Base-by-base conservation (phyloP, 2,113 vertebrate species). In the Turdus rufiventris region DNA sequence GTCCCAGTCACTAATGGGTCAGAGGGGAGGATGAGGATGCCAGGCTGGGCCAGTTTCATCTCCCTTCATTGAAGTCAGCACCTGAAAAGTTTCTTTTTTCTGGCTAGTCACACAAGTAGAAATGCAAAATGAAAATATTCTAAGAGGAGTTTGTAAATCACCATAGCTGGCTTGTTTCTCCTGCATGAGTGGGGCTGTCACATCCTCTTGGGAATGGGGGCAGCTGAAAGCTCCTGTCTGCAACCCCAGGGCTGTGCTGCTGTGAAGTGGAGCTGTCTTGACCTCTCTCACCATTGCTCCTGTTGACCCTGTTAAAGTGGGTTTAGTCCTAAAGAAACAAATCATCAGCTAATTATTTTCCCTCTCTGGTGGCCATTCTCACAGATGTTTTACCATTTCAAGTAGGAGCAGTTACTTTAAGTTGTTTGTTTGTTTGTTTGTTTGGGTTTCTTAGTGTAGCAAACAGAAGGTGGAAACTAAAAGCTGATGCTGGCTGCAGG, bases 1-100 rank as follows among this genome's bases (percentile, higher is more conserved):
- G 2, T 58, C n/a, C 40, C 1, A 0, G 26, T 57, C 47, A 16
- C 34, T 20, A 2, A 7, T 1, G 25, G 47, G 6, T 5, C 2
- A 61, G 26, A 65, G 48, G 53, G 51, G 14, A 61, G 66, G 7
- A 63, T 18, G 42, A 48, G 36, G 6, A 63, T 14, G 65, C 53
- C 23, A 45, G 25, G 10, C 58, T 70, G 71, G 29, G 42, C 54
- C 21, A 2, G 7, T 50, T 53, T 76, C 38, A 58, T 84, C 58
- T 73, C 16, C 23, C 21, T 62, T 7, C 1, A 0, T 18, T 29
- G 18, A 23, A 84, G 17, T 68, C 85, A 53, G 31, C 50, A 34
- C n/a, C 53, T 20, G 36, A 36, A 61, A 31, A 40, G 7, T 33
- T 72, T 29, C 5, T 71, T 72, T 87, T 58, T 61, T 6, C 40